These are phyloP conservation scores for Clarias batrachus DNA, from an alignment of 2,113 vertebrate species.

Conservation along the genomic window DNA sequence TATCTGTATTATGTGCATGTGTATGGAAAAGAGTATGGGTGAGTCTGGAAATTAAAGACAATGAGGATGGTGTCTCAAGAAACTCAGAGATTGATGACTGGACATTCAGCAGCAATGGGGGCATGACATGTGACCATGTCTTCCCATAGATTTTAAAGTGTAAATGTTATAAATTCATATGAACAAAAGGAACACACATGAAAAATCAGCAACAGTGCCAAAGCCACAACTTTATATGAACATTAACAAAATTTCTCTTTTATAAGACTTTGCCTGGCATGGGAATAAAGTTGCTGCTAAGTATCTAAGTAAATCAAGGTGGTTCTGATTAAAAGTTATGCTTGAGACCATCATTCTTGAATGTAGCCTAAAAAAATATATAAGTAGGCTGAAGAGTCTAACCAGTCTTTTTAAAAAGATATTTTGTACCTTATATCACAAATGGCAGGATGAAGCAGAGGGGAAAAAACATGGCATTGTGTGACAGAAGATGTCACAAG, in stretches of 20 bases:
- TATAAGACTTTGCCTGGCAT: constrained; percentile 17
- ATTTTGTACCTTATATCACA: constrained; percentile 70
- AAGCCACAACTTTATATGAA: too few species aligned
- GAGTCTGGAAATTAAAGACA: constrained; percentile 27
- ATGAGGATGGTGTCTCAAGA: constrained; percentile 41
- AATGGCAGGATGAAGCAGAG: constrained; percentile 45
- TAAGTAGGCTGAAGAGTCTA: not conserved
- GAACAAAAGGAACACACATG: not conserved
- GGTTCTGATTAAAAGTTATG: constrained; percentile 71
- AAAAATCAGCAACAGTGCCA: not conserved
- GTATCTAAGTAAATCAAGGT: constrained; percentile 61
- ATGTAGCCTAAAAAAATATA: constrained; percentile 61
- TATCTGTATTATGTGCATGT: not conserved
- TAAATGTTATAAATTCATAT: not conserved
- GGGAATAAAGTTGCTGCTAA: constrained; percentile 21
- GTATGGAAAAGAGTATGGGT: not conserved
- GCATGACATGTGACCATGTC: constrained; percentile 40
- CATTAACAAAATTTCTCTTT: too few species aligned
- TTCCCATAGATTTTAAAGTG: not conserved
- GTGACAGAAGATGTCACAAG: constrained; percentile 69
- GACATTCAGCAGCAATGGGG: constrained; percentile 29
- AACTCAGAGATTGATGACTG: constrained; percentile 38
- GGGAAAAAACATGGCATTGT: constrained; percentile 78
- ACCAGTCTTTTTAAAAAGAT: constrained; percentile 65
- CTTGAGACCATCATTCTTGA: constrained; percentile 69